A percentile compares a stretch with the other conserved stretches of the same genome.
phyloP scores from a whole-genome alignment of 37 sponge, comb jelly and placozoan genomes.

The Beroe forskalii region DNA sequence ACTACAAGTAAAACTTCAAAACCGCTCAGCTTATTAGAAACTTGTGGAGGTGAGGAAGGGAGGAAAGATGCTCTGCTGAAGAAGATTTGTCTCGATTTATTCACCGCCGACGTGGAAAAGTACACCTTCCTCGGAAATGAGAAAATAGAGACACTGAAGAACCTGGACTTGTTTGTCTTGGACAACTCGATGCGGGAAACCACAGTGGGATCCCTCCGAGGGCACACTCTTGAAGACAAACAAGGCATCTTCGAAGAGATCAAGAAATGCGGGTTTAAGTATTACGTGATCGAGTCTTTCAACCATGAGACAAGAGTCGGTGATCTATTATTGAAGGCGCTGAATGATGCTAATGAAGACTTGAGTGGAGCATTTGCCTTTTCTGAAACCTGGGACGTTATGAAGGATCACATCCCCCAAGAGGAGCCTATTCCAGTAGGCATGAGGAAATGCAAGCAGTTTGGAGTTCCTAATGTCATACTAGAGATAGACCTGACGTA shows the following conservation, averaged over 20 bases:
- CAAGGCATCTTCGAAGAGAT: constrained; percentile 67
- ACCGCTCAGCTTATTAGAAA: no score
- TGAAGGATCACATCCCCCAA: constrained; percentile 27
- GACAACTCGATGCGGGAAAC: constrained; percentile 71
- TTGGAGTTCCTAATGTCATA: constrained; percentile 64
- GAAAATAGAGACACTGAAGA: constrained; percentile 15
- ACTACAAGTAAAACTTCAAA: no score
- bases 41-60: no score
- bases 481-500: constrained; percentile 66
- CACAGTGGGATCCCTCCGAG: constrained; percentile 68
- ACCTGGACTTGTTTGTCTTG: constrained; percentile 68
- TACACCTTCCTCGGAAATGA: neutral
- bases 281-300: constrained; percentile 68
- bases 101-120: neutral
- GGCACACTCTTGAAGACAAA: constrained; percentile 70
- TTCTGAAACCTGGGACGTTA: constrained; percentile 30
- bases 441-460: constrained; percentile 58
- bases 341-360: constrained; percentile 66
- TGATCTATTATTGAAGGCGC: constrained; percentile 54
- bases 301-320: constrained; percentile 66
- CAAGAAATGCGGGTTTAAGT: constrained; percentile 67
- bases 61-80: neutral
- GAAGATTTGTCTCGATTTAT: neutral
- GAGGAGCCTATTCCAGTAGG: constrained; percentile 52
- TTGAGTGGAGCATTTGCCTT: constrained; percentile 63